Percentiles rank a stretch among this genome's conserved stretches.
Evolutionary conservation across 2,888 invertebrate species (phyloP).

Genomic region (Callosobruchus maculatus): DNA sequence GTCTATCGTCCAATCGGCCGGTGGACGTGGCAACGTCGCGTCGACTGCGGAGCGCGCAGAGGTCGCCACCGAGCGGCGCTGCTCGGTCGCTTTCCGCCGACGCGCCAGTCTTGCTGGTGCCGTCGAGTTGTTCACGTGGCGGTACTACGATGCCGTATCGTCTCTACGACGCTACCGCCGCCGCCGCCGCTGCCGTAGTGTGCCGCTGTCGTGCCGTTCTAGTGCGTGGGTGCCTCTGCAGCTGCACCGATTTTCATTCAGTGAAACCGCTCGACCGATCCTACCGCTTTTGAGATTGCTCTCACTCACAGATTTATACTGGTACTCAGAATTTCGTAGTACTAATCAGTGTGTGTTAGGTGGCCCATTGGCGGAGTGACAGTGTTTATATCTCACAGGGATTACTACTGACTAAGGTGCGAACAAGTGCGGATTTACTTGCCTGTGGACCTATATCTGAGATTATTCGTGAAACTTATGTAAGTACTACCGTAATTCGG

Average conservation of each 20-base stretch:
- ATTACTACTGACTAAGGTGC: not conserved
- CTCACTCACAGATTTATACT: not conserved
- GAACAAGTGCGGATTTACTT: not conserved
- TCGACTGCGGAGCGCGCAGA: not conserved
- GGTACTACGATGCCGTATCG: not conserved
- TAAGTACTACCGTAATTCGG: not conserved
- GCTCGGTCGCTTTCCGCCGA: conserved; percentile 1
- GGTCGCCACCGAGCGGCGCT: conserved; percentile 4
- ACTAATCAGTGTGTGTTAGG: not conserved
- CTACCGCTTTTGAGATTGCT: not conserved
- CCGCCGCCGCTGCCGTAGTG: not conserved
- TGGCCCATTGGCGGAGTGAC: not conserved
- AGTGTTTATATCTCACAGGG: not conserved
- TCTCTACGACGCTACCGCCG: not conserved
- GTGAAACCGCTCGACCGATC: not conserved
- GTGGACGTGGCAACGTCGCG: not conserved
- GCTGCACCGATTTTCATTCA: not conserved
- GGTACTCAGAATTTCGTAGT: not conserved
- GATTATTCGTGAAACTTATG: not conserved
- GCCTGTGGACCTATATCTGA: not conserved
- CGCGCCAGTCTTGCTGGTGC: not conserved
- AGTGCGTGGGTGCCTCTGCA: not conserved
- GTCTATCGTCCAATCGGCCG: not conserved
- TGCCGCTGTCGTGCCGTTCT: not conserved
- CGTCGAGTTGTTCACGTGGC: not conserved